Base-by-base conservation (phyloP, 2,888 invertebrate species). In the Trichopria drosophilae region DNA sequence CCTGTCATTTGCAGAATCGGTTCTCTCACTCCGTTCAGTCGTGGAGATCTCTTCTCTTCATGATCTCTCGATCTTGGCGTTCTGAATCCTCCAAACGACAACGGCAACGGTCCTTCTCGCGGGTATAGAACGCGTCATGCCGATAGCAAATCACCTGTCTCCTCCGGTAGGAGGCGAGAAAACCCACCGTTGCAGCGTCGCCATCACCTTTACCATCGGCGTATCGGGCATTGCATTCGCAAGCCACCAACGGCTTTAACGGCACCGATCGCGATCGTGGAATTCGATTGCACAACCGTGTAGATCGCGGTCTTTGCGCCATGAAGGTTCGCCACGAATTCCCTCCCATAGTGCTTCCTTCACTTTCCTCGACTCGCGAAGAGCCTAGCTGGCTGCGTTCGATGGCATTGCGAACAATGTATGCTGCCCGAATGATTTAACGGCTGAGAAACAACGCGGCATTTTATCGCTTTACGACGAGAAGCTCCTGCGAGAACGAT, bases 161-260 rank as follows among this genome's bases (percentile, higher is more conserved):
- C 53, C 46, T 53, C 20, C 39, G 36, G 34, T 39, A 44, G 31
- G 49, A 43, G 51, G 52, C 52, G 50, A 51, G 51, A 56, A 52
- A 54, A 55, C 52, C 52, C 59, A 57, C 55, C 52, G 53, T 55
- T 20, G 47, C 50, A n/a, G n/a, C n/a, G n/a, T n/a, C n/a, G n/a
- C n/a, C n/a, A n/a, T n/a, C n/a, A n/a, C n/a, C n/a, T n/a, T n/a
- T n/a, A n/a, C n/a, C n/a, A n/a, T n/a, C n/a, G n/a, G n/a, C n/a
- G n/a, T n/a, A n/a, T 28, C 36, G 35, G 26, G 32, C 18, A 28
- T 48, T 29, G n/a, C n/a, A 35, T 37, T 48, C 39, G 36, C 24
- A 36, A 35, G 41, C 26, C 45, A 39, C 35, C 46, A 20, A n/a
- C 23, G 23, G 47, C 48, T 48, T 43, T 19, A 37, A 32, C 23